Base-by-base conservation (phyloP, 2,113 vertebrate genomes). In the Australoheros scitulus region DNA sequence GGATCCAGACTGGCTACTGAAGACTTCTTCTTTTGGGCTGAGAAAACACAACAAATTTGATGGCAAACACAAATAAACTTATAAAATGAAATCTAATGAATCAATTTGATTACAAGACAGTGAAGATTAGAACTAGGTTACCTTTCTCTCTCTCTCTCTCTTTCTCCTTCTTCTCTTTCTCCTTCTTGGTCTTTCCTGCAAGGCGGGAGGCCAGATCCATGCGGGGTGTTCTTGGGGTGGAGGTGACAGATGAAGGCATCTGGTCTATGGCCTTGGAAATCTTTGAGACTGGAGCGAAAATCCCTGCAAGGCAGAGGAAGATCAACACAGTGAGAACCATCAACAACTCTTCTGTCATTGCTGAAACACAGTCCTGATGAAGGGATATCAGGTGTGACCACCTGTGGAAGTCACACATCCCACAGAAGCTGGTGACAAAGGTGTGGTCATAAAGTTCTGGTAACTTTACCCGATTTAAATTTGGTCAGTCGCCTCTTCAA, bases 231-330 rank as follows among this genome's bases (percentile, higher is more conserved):
- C 96, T 91, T 10, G 97, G 97, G 8, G 97, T 98, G 82, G 97
- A 97, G 34, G 96, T 97, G 56, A 97, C 96, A 0, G 97, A 97
- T 0, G 97, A 97, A 1, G 96, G 94, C 0, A 95, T 92, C 81
- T 93, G 96, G 1, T 97, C 97, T 29, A 93, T 88, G 1, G 85
- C 94, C 87, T 97, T 97, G 91, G 94, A 95, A 77, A 98, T 97
- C 94, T 98, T 98, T 50, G 97, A 98, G 80, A 97, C 97, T 0
- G 97, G 97, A 11, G 97, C 96, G 65, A 98, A 98, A 41, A 98
- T 95, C 59, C 97, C 97, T 98, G 91, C 2, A 80, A 43, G 79
- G 13, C 55, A 70, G 13, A 41, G 61, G 15, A 14, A 24, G 18
- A 75, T 2, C 11, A 57, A n/a, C 1, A 6, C 29, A 58, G 43